Conservation (phyloP, 2,797 vertebrate genomes). For the Microhierax caerulescens region DNA sequence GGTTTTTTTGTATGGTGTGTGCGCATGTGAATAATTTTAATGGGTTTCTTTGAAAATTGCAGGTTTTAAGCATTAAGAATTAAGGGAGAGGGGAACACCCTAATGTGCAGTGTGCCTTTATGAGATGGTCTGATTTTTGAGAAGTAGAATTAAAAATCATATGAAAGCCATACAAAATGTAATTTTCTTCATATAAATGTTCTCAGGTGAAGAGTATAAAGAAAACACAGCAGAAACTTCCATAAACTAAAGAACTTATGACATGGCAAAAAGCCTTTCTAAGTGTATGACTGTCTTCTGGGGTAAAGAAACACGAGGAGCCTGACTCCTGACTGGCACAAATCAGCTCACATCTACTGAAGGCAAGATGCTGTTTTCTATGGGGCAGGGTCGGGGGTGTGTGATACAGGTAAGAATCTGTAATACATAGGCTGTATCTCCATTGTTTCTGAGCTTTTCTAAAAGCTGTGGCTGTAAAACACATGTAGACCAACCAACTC, state of each 20-base stretch:
- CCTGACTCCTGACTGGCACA: background rate
- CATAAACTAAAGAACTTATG: background rate
- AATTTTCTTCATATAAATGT: background rate
- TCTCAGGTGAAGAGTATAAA: background rate
- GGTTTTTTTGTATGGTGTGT: too few relatives aligned
- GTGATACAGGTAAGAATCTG: too few relatives aligned
- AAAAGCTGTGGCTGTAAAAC: background rate
- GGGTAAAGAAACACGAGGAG: background rate
- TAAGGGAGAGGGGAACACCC: background rate
- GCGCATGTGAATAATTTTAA: slow-evolving; percentile 35
- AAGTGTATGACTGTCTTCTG: background rate
- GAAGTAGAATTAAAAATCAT: background rate
- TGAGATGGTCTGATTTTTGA: background rate
- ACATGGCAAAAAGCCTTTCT: background rate
- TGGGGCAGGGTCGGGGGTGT: too few relatives aligned
- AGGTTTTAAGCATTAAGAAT: slow-evolving; percentile 12
- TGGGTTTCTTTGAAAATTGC: background rate
- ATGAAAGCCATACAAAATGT: background rate
- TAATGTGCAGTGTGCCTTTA: background rate
- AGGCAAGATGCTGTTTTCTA: background rate
- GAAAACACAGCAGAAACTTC: background rate
- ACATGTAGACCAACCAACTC: background rate
- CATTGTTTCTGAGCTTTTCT: background rate
- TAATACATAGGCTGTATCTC: background rate
- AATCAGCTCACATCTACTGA: background rate